Evolutionary conservation across 2,797 vertebrate species (phyloP).

Genomic region (Podarcis siculus): DNA sequence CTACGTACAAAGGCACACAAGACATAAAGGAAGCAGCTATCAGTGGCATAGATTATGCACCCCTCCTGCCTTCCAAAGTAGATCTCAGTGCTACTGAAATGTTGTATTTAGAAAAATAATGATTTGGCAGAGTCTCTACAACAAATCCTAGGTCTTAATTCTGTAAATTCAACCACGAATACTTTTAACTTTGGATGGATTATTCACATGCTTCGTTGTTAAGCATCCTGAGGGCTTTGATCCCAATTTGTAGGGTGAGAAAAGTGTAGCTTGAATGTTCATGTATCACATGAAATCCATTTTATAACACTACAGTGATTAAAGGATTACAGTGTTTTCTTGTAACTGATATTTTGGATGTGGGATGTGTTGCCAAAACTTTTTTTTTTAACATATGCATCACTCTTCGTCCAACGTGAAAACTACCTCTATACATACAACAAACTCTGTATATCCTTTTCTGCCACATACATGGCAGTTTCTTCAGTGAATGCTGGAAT

Average conservation of each 20-base stretch:
- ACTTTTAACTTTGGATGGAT: neutral
- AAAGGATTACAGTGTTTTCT: constrained; percentile 34
- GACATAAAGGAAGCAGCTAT: neutral
- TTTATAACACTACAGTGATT: constrained; percentile 17
- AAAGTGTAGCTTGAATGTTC: neutral
- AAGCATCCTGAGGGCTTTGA: neutral
- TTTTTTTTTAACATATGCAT: neutral
- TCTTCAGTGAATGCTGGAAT: neutral
- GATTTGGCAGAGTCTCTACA: neutral
- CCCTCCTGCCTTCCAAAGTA: no score
- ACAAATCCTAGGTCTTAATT: neutral
- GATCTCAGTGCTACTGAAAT: neutral
- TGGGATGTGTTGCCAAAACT: neutral
- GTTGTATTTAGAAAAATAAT: neutral
- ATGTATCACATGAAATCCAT: constrained; percentile 20
- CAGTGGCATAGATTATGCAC: neutral
- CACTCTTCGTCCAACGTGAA: neutral
- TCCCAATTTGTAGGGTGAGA: neutral
- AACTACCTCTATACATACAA: neutral
- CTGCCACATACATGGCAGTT: neutral
- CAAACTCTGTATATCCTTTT: neutral
- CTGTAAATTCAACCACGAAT: neutral
- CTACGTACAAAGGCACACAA: neutral
- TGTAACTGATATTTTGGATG: constrained; percentile 45
- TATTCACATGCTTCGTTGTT: constrained; percentile 11